phyloP scores from a whole-genome alignment of 1,140 invertebrate genomes.

The Macrobrachium rosenbergii region DNA sequence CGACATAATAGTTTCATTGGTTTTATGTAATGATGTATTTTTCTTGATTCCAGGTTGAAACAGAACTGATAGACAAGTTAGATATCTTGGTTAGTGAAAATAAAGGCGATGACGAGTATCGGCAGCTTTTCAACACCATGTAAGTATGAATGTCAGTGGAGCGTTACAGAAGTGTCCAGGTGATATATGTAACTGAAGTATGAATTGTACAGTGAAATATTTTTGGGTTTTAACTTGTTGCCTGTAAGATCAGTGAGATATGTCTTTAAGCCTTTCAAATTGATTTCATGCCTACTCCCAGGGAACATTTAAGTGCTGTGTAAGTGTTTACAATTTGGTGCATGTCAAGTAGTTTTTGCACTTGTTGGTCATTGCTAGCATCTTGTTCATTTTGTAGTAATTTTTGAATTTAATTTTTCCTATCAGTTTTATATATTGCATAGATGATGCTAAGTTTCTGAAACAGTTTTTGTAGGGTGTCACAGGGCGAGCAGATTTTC shows the following conservation, averaged over 20 bases:
- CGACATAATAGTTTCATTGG: too few species aligned
- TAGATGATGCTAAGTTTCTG: too few species aligned
- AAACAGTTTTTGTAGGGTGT: too few species aligned
- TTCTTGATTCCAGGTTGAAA: conserved; percentile 78
- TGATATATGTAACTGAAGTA: not conserved
- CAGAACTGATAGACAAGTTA: conserved; percentile 92
- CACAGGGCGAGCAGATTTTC: too few species aligned
- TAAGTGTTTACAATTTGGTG: conserved; percentile 74
- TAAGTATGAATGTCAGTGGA: conserved; percentile 75
- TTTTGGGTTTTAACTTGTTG: too few species aligned
- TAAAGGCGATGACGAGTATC: conserved; percentile 94
- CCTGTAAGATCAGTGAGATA: not conserved
- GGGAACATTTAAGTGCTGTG: conserved; percentile 92
- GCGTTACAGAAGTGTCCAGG: not conserved
- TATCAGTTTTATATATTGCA: too few species aligned
- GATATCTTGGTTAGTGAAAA: conserved; percentile 93
- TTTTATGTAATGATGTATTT: too few species aligned
- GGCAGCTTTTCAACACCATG: conserved; percentile 93
- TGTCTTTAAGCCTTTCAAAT: conserved; percentile 23
- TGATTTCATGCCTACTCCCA: conserved; percentile 70
- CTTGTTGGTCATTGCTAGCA: not conserved
- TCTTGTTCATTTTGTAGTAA: not conserved
- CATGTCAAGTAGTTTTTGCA: not conserved
- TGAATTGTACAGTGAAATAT: too few species aligned
- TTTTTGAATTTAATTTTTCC: too few species aligned